These are phyloP conservation scores for Muntiacus reevesi DNA, from an alignment of 2,113 vertebrate genomes.

Conservation along the genomic window DNA sequence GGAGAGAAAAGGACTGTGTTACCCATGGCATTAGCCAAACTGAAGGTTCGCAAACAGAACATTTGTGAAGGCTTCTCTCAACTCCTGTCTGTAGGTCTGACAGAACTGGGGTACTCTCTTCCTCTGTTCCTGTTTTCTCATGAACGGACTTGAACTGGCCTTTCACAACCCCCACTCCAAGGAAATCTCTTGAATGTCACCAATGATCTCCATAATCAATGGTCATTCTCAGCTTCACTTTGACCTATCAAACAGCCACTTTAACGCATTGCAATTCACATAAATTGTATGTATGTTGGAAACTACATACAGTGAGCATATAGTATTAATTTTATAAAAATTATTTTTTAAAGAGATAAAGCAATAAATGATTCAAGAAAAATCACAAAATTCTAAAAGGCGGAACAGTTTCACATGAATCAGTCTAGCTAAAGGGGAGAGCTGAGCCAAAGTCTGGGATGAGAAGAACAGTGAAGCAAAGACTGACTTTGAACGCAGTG, in stretches of 20 bases:
- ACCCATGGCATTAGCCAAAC: neutral
- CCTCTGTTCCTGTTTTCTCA: neutral
- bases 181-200: neutral
- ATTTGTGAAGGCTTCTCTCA: neutral
- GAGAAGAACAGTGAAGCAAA: neutral
- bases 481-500: neutral
- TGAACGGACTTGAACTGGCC: neutral
- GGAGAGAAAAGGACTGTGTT: neutral
- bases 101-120: neutral
- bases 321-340: neutral
- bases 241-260: neutral
- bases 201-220: neutral
- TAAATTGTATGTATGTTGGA: neutral
- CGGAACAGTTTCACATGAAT: neutral
- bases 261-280: neutral
- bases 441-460: neutral
- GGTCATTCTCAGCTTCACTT: neutral
- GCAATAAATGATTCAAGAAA: neutral
- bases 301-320: neutral
- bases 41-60: neutral
- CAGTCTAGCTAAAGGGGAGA: neutral
- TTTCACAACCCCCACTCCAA: neutral
- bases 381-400: neutral
- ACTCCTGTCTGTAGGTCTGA: neutral
- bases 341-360: neutral